Conservation (phyloP, 2,888 invertebrate species). For the Acleris laterana region DNA sequence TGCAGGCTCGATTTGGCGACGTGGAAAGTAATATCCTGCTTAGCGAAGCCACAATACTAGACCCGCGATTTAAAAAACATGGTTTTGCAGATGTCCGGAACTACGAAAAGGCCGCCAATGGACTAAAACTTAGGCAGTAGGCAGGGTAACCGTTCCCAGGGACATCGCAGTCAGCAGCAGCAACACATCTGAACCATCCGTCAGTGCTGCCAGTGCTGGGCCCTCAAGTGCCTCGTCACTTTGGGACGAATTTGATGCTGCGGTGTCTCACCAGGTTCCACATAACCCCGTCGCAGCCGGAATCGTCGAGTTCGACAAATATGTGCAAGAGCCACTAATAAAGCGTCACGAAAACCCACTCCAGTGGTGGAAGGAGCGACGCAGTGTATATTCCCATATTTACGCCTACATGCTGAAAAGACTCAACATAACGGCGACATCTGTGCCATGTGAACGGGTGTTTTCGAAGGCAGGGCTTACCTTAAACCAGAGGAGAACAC, state of each 20-base stretch:
- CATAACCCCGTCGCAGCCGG: constrained; percentile 34
- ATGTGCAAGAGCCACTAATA: background rate
- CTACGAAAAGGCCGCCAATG: constrained; percentile 22
- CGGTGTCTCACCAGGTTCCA: constrained; percentile 8
- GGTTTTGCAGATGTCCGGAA: background rate
- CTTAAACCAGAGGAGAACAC: constrained; percentile 29
- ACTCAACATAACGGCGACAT: background rate
- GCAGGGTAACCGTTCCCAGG: too few relatives aligned
- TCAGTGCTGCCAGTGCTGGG: constrained; percentile 12
- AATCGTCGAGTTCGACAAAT: constrained; percentile 37
- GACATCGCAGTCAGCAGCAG: too few relatives aligned
- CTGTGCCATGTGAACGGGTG: background rate
- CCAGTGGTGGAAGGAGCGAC: constrained; percentile 35
- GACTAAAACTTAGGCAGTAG: too few relatives aligned
- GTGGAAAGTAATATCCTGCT: too few relatives aligned
- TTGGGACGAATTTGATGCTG: too few relatives aligned
- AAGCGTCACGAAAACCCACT: constrained; percentile 35
- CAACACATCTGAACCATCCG: too few relatives aligned
- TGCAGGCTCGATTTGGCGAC: background rate
- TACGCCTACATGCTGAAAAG: background rate
- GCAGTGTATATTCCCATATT: constrained; percentile 28
- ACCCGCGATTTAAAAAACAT: background rate
- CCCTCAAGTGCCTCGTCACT: constrained; percentile 1
- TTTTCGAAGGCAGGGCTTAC: constrained; percentile 30
- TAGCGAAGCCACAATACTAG: too few relatives aligned